Evolutionary conservation across 1,140 invertebrate species (phyloP).

Genomic region (Ceratoteleas bidentatus): DNA sequence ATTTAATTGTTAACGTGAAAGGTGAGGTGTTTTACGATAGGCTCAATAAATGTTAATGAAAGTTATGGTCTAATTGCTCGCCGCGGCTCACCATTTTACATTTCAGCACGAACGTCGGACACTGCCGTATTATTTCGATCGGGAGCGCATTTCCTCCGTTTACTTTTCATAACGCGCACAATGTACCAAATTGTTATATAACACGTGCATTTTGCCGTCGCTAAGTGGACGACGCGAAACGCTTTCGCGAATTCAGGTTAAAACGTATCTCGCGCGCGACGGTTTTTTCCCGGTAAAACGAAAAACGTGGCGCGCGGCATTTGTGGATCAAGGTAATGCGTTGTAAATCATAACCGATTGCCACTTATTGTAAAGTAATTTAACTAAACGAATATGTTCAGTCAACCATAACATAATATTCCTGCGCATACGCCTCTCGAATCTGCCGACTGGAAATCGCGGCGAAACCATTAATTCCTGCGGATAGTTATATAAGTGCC

Average conservation of each 20-base stretch:
- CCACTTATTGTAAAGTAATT: constrained; percentile 58
- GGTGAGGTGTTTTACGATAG: constrained; percentile 28
- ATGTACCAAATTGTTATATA: constrained; percentile 11
- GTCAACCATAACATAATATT: constrained; percentile 41
- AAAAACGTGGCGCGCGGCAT: constrained; percentile 33
- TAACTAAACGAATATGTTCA: constrained; percentile 56
- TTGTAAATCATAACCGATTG: constrained; percentile 52
- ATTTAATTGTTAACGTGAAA: constrained; percentile 52
- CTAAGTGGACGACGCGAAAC: constrained; percentile 2
- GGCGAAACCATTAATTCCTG: constrained; percentile 28
- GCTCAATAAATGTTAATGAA: constrained; percentile 50
- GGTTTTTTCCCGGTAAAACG: constrained; percentile 22
- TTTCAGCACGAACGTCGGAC: constrained; percentile 22
- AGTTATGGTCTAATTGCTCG: constrained; percentile 35
- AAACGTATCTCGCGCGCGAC: constrained; percentile 20
- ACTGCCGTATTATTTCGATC: constrained; percentile 8
- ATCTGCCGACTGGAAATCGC: constrained; percentile 17
- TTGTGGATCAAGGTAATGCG: constrained; percentile 55
- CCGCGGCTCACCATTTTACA: constrained; percentile 15
- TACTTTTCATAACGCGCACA: constrained; percentile 4
- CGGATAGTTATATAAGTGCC: constrained; percentile 13
- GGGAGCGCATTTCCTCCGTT: constrained; percentile 4
- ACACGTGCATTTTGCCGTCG: constrained; percentile 26
- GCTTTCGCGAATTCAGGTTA: background rate
- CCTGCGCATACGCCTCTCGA: constrained; percentile 10